A percentile compares a stretch with the other conserved stretches of the same genome.
These are phyloP conservation scores for Coccyzus lansbergi DNA, from an alignment of 2,797 vertebrate species.

Conservation along the genomic window DNA sequence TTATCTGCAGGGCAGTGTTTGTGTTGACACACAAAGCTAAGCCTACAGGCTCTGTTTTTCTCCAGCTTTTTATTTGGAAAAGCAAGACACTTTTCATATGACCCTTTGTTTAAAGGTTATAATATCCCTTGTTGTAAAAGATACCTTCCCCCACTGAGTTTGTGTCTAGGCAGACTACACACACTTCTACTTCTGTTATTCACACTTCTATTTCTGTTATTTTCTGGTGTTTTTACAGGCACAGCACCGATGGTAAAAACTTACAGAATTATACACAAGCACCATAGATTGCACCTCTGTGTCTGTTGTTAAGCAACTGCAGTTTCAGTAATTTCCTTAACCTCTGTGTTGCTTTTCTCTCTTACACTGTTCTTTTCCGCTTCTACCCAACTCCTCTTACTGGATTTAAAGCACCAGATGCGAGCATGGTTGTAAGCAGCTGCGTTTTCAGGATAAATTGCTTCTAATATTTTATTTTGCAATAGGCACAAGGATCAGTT, in stretches of 20 bases:
- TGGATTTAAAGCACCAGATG: not conserved
- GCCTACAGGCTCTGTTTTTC: not conserved
- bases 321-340: slow-evolving; percentile 4
- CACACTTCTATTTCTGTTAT: not conserved
- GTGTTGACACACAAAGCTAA: not conserved
- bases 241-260: not conserved
- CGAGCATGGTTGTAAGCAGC: not conserved
- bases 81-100: not conserved
- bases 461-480: not conserved
- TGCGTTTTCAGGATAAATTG: not conserved
- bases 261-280: not conserved
- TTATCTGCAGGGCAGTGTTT: not conserved
- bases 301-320: not conserved
- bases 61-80: not conserved
- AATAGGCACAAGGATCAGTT: not conserved
- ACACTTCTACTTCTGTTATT: not conserved
- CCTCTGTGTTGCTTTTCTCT: not conserved
- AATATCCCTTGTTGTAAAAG: not conserved
- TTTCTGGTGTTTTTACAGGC: not conserved
- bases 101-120: not conserved
- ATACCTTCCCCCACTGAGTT: not conserved
- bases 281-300: not conserved
- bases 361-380: not conserved
- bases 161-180: not conserved
- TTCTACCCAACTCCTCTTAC: not conserved